Conservation (phyloP, 1,140 invertebrate species). For the Sycobia sp. region DNA sequence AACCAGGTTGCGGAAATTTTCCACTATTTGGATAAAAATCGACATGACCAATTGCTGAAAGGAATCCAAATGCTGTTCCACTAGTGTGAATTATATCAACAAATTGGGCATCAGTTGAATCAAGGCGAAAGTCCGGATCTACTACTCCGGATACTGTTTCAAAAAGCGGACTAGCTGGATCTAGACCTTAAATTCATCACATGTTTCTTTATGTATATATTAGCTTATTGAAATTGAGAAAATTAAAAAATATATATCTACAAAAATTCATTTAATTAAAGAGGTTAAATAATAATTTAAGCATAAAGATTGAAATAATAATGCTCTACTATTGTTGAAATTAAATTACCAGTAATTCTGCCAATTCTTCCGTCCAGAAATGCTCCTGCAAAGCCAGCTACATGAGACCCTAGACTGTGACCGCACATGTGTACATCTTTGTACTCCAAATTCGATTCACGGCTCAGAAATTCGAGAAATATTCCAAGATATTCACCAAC, state of each 20-base stretch:
- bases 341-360: slow-evolving; percentile 66
- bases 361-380: slow-evolving; percentile 56
- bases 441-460: slow-evolving; percentile 53
- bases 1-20: slow-evolving; percentile 56
- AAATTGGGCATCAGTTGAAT: slow-evolving; percentile 60
- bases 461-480: slow-evolving; percentile 51
- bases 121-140: slow-evolving; percentile 53
- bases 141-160: slow-evolving; percentile 45
- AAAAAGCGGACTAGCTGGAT: slow-evolving; percentile 65
- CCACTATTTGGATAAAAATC: slow-evolving; percentile 64
- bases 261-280: too few species aligned
- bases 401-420: slow-evolving; percentile 83
- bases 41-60: slow-evolving; percentile 54
- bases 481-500: slow-evolving; percentile 52
- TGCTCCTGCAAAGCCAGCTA: slow-evolving; percentile 74
- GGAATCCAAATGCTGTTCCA: slow-evolving; percentile 54
- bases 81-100: slow-evolving; percentile 66
- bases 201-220: too few species aligned
- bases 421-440: slow-evolving; percentile 76
- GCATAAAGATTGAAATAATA: too few species aligned
- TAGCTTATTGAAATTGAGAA: too few species aligned
- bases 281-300: too few species aligned
- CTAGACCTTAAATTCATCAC: slow-evolving; percentile 63
- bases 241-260: too few species aligned
- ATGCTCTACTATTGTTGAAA: too few species aligned